Evolutionary conservation across 2,797 vertebrate species (phyloP).

Genomic region (Rhabdophis nuchalis): DNA sequence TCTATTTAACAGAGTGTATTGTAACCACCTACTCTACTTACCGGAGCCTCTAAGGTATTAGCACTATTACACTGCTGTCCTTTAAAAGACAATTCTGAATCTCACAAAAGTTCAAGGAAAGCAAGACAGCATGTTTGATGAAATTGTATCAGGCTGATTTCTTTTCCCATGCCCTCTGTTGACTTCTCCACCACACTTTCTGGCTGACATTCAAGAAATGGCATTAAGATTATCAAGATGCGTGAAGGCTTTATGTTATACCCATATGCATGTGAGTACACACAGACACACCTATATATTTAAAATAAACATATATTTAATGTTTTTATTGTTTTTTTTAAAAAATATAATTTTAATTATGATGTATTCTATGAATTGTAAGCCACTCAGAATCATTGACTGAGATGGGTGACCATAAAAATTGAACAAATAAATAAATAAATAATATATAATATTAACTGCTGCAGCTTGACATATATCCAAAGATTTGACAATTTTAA

Average conservation of each 20-base stretch:
- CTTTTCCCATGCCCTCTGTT: background rate
- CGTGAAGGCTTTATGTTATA: background rate
- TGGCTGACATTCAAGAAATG: conserved; percentile 14
- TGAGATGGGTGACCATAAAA: background rate
- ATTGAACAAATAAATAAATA: background rate
- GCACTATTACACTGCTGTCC: conserved; percentile 8
- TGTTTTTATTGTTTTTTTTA: background rate
- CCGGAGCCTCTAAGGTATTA: background rate
- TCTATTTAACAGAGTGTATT: conserved; percentile 2
- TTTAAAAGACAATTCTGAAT: conserved; percentile 1
- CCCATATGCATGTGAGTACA: background rate
- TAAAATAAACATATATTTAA: background rate
- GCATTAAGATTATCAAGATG: conserved; percentile 18
- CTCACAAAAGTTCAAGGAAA: background rate
- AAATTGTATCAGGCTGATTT: background rate
- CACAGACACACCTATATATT: background rate
- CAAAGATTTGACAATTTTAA: background rate
- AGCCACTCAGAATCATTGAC: background rate
- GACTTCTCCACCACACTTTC: background rate
- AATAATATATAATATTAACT: background rate
- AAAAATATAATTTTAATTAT: background rate
- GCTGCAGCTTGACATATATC: background rate
- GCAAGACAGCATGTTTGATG: background rate
- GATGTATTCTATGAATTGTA: background rate
- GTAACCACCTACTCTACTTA: conserved; percentile 8